Conservation (phyloP, 2,113 vertebrate genomes). For the Corythoichthys haematopterus region DNA sequence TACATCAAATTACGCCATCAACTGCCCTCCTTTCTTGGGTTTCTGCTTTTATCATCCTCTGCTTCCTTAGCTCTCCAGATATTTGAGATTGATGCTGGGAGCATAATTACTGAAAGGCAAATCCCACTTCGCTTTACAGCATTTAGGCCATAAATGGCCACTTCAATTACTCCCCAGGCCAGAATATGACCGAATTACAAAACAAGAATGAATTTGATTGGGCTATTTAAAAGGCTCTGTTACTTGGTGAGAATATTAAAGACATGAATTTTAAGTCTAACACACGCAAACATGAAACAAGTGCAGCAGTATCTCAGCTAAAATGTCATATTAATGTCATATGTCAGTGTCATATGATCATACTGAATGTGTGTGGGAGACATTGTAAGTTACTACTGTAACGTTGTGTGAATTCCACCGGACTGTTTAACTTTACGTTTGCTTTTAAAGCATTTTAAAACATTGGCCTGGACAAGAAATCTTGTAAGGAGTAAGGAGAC, state of each 20-base stretch:
- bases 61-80: slow-evolving; percentile 2
- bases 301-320: not conserved
- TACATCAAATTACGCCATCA: slow-evolving; percentile 11
- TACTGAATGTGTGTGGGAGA: slow-evolving; percentile 1
- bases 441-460: too few relatives aligned
- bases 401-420: slow-evolving; percentile 3
- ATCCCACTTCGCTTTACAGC: slow-evolving; percentile 43
- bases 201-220: slow-evolving; percentile 26
- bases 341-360: not conserved
- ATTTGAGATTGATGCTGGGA: slow-evolving; percentile 35
- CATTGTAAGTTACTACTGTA: slow-evolving; percentile 7
- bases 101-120: slow-evolving; percentile 43
- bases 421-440: not conserved
- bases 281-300: slow-evolving; percentile 9
- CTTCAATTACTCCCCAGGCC: slow-evolving; percentile 38
- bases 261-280: slow-evolving; percentile 19
- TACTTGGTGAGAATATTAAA: slow-evolving; percentile 25
- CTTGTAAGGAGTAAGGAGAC: too few relatives aligned
- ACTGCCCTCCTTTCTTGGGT: not conserved
- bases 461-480: too few relatives aligned
- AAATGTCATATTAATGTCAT: not conserved
- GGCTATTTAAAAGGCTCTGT: slow-evolving; percentile 22
- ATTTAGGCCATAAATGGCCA: slow-evolving; percentile 35
- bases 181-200: slow-evolving; percentile 24
- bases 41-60: not conserved